Evolutionary conservation across 2,888 invertebrate species (phyloP).

Genomic region (Spicauda simplicius): DNA sequence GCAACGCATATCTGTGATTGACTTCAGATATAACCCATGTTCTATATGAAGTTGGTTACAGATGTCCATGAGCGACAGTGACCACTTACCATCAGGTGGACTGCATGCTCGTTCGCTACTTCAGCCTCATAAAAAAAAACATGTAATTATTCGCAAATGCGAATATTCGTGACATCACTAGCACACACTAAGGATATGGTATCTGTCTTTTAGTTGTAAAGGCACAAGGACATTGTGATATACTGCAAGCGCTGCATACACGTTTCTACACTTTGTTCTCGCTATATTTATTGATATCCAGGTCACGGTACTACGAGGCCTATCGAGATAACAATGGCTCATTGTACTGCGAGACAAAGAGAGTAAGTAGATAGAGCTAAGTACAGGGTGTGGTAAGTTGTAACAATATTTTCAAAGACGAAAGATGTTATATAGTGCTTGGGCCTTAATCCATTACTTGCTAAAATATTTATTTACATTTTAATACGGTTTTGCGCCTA

Average conservation of each 20-base stretch:
- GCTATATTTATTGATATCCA: conserved; percentile 38
- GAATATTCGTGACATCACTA: no score
- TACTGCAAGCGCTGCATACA: conserved; percentile 34
- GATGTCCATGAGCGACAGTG: no score
- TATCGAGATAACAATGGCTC: conserved; percentile 37
- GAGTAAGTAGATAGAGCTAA: conserved; percentile 26
- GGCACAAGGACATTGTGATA: conserved; percentile 32
- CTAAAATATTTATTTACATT: conserved; percentile 6
- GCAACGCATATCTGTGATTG: no score
- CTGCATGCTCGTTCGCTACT: no score
- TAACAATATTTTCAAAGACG: conserved; percentile 17
- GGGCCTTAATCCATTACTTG: not conserved
- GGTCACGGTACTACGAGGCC: conserved; percentile 35
- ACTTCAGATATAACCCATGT: no score
- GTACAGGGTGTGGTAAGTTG: conserved; percentile 21
- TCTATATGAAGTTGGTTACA: no score
- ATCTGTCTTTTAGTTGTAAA: conserved; percentile 32
- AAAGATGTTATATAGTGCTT: conserved; percentile 1
- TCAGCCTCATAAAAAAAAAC: no score
- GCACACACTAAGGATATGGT: conserved; percentile 10
- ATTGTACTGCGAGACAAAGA: conserved; percentile 36
- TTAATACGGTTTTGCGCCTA: no score
- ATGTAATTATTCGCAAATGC: no score
- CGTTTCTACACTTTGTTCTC: conserved; percentile 36
- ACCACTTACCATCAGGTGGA: no score